Base-by-base conservation (phyloP, 23 tunicate species). In the Halocynthia aurantium region DNA sequence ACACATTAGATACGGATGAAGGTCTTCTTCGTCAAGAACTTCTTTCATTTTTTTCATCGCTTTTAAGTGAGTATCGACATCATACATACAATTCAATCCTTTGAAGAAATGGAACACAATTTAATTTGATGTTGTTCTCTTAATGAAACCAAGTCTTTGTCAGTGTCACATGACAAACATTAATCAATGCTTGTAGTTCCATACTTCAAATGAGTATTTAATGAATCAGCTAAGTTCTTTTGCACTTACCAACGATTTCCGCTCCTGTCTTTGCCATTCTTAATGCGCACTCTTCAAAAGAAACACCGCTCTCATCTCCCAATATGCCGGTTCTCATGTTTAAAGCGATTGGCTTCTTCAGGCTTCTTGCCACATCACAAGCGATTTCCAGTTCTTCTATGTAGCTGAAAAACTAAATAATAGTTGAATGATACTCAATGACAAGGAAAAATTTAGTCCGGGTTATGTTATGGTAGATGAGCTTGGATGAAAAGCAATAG, bases 241-340 rank as follows among this genome's bases (percentile, higher is more conserved):
- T 31, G 44, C 44, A 31, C 44, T 44, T 62, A 92, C 98, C 98
- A 18, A 92, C 75, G 9, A 92, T 78, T 50, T 92, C 87, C 8
- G 98, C 98, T 40, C 98, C 98, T 0, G 98, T 84, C 65, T 86
- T 86, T 12, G 98, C 98, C 98, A 92, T 82, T 72, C 92, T 73
- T 12, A 85, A 61, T 6, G 91, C 98, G 68, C 98, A 92, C 78
- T 92, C 98, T 52, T 86, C 98, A 5, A 82, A 85, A 9, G 92
- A 78, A 8, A 86, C 81, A 19, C 98, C 98, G 50, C 75, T 76
- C 20, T 22, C 51, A 56, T 86, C 91, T n/a, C 98, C 98, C 22
- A 62, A 5, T 6, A 84, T 81, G 15, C 93, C 98, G 15, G 86
- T 74, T 57, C 91, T 75, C 98, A 92, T 92, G 53, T 87, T 21